These are phyloP conservation scores for Crossocerus cetratus DNA, from an alignment of 2,888 invertebrate genomes.

Conservation along the genomic window DNA sequence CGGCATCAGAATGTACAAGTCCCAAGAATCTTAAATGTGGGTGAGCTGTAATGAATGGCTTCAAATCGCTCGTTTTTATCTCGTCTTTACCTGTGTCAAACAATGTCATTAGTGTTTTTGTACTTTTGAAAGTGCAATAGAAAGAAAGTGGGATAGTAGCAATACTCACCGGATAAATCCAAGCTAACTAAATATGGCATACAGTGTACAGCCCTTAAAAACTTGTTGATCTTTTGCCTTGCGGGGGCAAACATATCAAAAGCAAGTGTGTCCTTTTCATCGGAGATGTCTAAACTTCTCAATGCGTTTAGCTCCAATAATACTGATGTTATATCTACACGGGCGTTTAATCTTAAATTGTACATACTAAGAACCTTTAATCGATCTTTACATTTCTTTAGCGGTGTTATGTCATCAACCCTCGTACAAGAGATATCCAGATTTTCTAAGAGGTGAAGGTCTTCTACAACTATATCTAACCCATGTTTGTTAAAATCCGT, in stretches of 20 bases:
- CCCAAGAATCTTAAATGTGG: slow-evolving; percentile 79
- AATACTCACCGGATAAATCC: slow-evolving; percentile 81
- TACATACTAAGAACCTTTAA: slow-evolving; percentile 81
- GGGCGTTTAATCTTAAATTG: slow-evolving; percentile 79
- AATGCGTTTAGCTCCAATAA: slow-evolving; percentile 78
- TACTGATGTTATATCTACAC: slow-evolving; percentile 76
- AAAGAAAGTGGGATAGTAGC: slow-evolving; percentile 1
- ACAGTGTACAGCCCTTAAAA: slow-evolving; percentile 77
- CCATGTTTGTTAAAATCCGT: slow-evolving; percentile 84
- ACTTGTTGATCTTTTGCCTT: slow-evolving; percentile 75
- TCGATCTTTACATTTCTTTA: slow-evolving; percentile 79
- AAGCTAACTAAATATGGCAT: slow-evolving; percentile 80
- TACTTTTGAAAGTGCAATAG: too few relatives aligned
- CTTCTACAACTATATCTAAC: slow-evolving; percentile 82
- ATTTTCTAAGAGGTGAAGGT: slow-evolving; percentile 81
- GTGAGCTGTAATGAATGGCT: slow-evolving; percentile 77
- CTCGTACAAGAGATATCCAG: slow-evolving; percentile 83
- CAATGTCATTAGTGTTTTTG: too few relatives aligned
- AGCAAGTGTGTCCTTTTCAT: slow-evolving; percentile 77
- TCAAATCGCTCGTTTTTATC: slow-evolving; percentile 76
- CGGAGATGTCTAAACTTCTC: slow-evolving; percentile 80
- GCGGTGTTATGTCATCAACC: slow-evolving; percentile 81
- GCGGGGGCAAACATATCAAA: slow-evolving; percentile 77
- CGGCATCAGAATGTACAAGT: slow-evolving; percentile 79
- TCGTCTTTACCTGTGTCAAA: slow-evolving; percentile 77